Base-by-base conservation (phyloP, 2,888 invertebrate species). In the Subacronicta megacephala region DNA sequence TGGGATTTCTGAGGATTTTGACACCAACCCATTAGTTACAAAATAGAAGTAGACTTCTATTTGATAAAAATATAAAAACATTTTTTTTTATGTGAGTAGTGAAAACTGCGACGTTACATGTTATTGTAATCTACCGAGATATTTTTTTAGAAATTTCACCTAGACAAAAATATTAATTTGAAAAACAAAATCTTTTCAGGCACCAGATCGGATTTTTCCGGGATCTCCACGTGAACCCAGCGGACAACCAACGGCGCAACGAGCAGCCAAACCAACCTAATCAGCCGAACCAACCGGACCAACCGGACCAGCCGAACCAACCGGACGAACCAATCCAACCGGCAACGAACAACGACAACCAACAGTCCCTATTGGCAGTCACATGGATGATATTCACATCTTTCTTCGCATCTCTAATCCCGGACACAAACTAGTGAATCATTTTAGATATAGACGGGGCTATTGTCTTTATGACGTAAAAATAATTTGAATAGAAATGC, bases 361-460 rank as follows among this genome's bases (percentile, higher is more conserved):
- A 85, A 43, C 90, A 89, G 20, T 93, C 94, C 0, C 88, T 97
- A 61, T 90, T 98, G 64, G 96, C 97, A 41, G 95, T 98, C 16
- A 96, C 97, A 17, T 98, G 98, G 97, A 98, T 98, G 82, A 98
- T 99, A 88, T 96, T 99, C 74, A 96, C 98, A 0, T 97, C 98
- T 2, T 99, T 99, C 91, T 98, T 99, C 87, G 96, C 98, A 9
- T 99, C 99, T 0, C 94, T 99, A 52, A 96, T 99, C 86, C 99
- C 99, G 0, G 98, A 99, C 82, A 97, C 97, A 71, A 98, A 92
- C 63, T 88, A 85, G 62, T 13, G 16, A 16, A 41, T 41, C 17
- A 44, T n/a, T 36, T 17, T 40, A 47, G 37, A 16, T 41, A 43
- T 46, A 45, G 17, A 41, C 29, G 66, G 51, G 31, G 33, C 26